phyloP scores from a whole-genome alignment of 2,888 invertebrate species.

The Aplocera efformata region DNA sequence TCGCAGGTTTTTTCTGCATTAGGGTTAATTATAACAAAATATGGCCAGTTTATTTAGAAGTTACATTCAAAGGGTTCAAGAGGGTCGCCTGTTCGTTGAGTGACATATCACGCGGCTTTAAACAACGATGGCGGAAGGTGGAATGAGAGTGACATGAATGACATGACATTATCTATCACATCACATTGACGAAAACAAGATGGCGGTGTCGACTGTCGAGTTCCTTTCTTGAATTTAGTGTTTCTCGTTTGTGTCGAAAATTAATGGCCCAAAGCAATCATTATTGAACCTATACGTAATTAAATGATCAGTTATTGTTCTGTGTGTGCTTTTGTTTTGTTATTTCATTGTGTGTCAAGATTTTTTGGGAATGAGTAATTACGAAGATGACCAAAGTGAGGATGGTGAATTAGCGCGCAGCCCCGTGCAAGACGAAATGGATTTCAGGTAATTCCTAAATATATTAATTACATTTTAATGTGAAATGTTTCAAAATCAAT shows the following conservation, averaged over 20 bases:
- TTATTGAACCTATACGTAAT: not conserved
- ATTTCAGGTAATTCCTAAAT: constrained; percentile 58
- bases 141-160: too few species aligned
- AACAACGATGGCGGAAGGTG: too few species aligned
- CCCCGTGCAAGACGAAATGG: constrained; percentile 82
- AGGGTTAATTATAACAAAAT: too few species aligned
- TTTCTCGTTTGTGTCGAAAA: constrained; percentile 14
- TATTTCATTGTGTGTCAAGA: constrained; percentile 17
- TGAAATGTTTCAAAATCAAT: not conserved
- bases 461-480: constrained; percentile 3
- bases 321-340: constrained; percentile 20
- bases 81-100: too few species aligned
- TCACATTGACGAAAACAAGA: constrained; percentile 32
- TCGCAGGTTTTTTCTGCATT: too few species aligned
- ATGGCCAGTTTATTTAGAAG: too few species aligned
- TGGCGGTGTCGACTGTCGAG: constrained; percentile 32
- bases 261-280: not conserved
- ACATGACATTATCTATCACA: too few species aligned
- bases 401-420: constrained; percentile 91
- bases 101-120: too few species aligned
- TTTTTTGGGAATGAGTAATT: constrained; percentile 62
- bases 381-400: constrained; percentile 88
- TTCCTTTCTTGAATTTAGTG: constrained; percentile 15
- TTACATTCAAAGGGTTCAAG: too few species aligned
- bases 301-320: constrained; percentile 12